These are phyloP conservation scores for Gymnothorax reevesii DNA, from an alignment of 2,797 vertebrate species.

Conservation along the genomic window DNA sequence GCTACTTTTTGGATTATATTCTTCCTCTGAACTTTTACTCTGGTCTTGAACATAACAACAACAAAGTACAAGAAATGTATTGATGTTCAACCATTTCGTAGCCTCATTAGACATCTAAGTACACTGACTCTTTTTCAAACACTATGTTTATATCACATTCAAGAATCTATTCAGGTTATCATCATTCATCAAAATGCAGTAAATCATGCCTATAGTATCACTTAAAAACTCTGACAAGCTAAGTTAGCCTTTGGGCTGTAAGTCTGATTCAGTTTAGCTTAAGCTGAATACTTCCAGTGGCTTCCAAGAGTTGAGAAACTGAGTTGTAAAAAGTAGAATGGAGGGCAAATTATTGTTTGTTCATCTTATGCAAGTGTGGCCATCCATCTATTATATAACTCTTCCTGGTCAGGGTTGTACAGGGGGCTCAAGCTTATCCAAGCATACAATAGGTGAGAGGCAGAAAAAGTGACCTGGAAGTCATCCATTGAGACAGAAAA, in stretches of 20 bases:
- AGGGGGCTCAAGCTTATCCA: neutral
- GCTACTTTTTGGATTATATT: too few species aligned
- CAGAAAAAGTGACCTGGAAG: too few species aligned
- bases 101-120: too few species aligned
- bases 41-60: too few species aligned
- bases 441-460: neutral
- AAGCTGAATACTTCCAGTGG: neutral
- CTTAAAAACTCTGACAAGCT: neutral
- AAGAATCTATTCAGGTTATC: neutral
- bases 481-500: neutral
- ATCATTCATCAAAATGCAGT: neutral
- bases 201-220: neutral
- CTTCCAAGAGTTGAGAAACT: neutral
- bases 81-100: too few species aligned
- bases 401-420: too few species aligned
- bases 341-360: neutral
- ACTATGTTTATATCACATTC: too few species aligned
- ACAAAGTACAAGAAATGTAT: too few species aligned
- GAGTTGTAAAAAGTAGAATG: neutral
- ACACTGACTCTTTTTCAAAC: too few species aligned
- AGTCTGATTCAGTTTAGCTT: neutral
- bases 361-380: neutral
- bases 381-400: neutral
- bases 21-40: too few species aligned
- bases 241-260: neutral